Conservation (phyloP, 2,113 vertebrate species). For the Rallus limicola region DNA sequence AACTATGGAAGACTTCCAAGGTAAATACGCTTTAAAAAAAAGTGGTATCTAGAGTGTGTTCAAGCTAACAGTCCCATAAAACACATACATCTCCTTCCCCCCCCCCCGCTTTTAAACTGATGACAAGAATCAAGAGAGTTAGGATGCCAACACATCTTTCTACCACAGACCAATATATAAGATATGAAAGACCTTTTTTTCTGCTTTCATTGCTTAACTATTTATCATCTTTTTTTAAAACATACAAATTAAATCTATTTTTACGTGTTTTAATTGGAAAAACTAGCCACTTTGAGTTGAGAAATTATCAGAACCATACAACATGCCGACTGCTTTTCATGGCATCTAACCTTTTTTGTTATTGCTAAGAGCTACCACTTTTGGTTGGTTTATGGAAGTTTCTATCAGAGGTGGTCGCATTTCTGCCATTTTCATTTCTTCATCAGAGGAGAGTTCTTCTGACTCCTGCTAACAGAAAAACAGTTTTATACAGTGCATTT, state of each 20-base stretch:
- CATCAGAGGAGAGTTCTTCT: slow-evolving; percentile 94
- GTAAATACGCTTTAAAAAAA: not conserved
- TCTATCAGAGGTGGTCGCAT: slow-evolving; percentile 96
- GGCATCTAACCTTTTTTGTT: slow-evolving; percentile 90
- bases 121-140: not conserved
- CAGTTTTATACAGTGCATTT: not conserved
- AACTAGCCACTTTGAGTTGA: not conserved
- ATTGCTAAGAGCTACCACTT: slow-evolving; percentile 93
- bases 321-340: not conserved
- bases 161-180: not conserved
- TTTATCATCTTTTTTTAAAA: not conserved
- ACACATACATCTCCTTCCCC: not conserved
- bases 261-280: not conserved
- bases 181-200: not conserved
- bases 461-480: slow-evolving; percentile 82
- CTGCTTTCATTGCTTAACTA: not conserved
- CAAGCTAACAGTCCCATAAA: not conserved
- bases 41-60: not conserved
- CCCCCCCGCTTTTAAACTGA: not conserved
- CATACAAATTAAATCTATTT: not conserved
- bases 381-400: slow-evolving; percentile 95
- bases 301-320: not conserved
- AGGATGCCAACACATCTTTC: not conserved
- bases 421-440: slow-evolving; percentile 98
- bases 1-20: not conserved